Conservation (phyloP, 64 coral and sea anemone species). For the Pachyseris speciosa region DNA sequence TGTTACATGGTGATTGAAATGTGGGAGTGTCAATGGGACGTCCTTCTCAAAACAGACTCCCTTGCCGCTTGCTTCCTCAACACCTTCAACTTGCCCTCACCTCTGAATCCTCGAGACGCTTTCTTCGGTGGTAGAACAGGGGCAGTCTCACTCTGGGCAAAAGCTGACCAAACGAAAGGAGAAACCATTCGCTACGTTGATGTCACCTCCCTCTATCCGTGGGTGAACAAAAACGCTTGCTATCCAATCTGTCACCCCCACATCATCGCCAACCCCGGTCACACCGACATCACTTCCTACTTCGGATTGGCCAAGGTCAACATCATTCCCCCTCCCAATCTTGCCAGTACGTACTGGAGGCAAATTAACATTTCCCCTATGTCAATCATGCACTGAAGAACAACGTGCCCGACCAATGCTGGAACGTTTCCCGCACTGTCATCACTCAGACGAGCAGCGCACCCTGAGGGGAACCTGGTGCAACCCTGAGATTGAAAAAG, state of each 20-base stretch:
- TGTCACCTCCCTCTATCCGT: conserved; percentile 1
- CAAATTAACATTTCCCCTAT: conserved; percentile 6
- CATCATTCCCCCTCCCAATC: not conserved
- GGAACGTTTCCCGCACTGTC: not conserved
- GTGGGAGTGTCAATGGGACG: too few relatives aligned
- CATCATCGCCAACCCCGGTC: not conserved
- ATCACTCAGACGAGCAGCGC: not conserved
- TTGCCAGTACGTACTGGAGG: not conserved
- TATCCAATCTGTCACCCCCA: not conserved
- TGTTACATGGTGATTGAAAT: too few relatives aligned
- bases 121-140: too few relatives aligned
- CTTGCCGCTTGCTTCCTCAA: too few relatives aligned
- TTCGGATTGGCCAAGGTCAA: conserved; percentile 12
- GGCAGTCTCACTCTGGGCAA: too few relatives aligned
- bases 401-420: not conserved
- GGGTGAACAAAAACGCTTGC: not conserved
- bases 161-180: too few relatives aligned
- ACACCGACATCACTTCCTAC: not conserved
- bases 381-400: not conserved
- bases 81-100: too few relatives aligned
- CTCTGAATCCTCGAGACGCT: too few relatives aligned
- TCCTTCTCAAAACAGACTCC: too few relatives aligned
- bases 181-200: not conserved
- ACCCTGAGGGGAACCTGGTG: conserved; percentile 3
- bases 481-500: not conserved